phyloP scores from a whole-genome alignment of 1,140 invertebrate genomes.

The Phymorhynchus buccinoides region DNA sequence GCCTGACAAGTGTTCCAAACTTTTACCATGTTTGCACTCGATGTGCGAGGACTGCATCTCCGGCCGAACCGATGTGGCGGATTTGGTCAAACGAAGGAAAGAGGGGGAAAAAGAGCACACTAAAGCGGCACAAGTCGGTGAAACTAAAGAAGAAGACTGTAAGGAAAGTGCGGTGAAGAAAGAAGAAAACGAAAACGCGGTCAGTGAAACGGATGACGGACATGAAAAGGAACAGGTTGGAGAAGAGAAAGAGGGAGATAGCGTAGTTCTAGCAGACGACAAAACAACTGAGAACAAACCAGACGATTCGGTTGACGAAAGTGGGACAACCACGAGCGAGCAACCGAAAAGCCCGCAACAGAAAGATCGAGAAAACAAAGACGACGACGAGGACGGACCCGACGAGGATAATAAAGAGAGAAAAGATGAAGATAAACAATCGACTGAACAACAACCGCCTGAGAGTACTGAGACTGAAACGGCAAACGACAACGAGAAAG shows the following conservation, averaged over 20 bases:
- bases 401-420: background rate
- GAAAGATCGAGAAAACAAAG: background rate
- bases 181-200: background rate
- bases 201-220: background rate
- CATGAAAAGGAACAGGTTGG: background rate
- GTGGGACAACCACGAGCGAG: background rate
- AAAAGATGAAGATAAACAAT: background rate
- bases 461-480: background rate
- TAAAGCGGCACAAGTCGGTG: background rate
- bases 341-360: background rate
- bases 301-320: background rate
- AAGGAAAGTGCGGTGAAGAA: background rate
- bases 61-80: constrained; percentile 65
- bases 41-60: constrained; percentile 84
- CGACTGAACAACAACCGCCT: background rate
- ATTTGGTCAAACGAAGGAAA: constrained; percentile 36
- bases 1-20: constrained; percentile 79
- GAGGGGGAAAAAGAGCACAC: constrained; percentile 12
- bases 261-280: background rate
- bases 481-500: background rate
- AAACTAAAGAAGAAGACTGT: no score
- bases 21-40: constrained; percentile 89
- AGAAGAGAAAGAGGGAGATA: background rate
- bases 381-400: background rate
- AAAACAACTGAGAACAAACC: background rate